Conservation (phyloP, 2,113 vertebrate genomes). For the Apteryx mantelli region DNA sequence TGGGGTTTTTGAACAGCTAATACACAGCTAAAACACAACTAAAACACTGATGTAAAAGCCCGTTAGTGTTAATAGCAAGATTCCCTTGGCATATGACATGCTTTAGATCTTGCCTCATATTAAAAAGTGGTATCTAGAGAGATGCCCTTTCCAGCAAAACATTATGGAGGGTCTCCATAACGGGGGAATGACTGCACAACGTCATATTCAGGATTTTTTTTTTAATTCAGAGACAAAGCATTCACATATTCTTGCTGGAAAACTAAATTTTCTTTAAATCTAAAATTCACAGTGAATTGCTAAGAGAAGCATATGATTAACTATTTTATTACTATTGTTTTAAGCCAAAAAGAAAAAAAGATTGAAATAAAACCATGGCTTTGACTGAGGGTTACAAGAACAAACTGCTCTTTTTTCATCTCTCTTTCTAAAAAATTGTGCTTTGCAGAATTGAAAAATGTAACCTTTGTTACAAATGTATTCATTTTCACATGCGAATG, state of each 20-base stretch:
- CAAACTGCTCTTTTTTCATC: background rate
- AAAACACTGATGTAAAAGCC: background rate
- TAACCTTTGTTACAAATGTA: background rate
- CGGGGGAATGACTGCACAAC: background rate
- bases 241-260: background rate
- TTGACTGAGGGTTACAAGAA: background rate
- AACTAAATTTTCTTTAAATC: background rate
- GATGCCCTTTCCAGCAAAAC: background rate
- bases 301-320: background rate
- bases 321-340: background rate
- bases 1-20: background rate
- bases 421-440: background rate
- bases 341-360: background rate
- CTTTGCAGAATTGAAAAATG: background rate
- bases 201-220: background rate
- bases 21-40: background rate
- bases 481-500: background rate
- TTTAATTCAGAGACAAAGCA: background rate
- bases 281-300: background rate
- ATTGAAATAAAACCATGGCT: background rate
- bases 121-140: background rate
- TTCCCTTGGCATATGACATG: fast-evolving
- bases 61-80: background rate
- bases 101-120: background rate
- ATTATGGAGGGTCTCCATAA: background rate